Base-by-base conservation (phyloP, 2,797 vertebrate species). In the Acipenser oxyrinchus region DNA sequence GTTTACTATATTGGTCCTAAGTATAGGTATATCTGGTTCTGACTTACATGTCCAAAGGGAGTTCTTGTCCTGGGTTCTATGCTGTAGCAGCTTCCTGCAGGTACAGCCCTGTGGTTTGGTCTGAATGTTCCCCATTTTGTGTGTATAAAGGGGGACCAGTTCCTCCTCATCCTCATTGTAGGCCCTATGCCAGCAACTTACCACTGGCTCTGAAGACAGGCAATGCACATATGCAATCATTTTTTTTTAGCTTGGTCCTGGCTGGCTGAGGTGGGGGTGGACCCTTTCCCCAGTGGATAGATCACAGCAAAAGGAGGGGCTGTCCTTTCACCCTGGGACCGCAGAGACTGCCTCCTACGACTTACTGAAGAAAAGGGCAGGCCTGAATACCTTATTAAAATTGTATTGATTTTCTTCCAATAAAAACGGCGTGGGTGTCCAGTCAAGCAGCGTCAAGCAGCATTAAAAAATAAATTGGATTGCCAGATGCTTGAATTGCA, bases 41-140 rank as follows among this genome's bases (percentile, higher is more conserved):
- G 87, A 87, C 85, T 93, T 93, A 78, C 90, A 87, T 49, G 86
- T 90, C 94, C 92, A 95, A 64, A 93, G 88, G 63, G 87, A 89
- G 73, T 76, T 84, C 50, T 80, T 83, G 0, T 84, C 91, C 82
- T 89, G 92, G 72, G 87, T 77, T 87, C 81, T 78, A 86, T 89
- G 84, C 82, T 70, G 85, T 78, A 88, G 86, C 1, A 91, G 86
- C 76, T 90, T 87, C 50, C 87, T 88, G 73, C 79, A 86, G 66
- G 91, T 76, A 75, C 80, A 83, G 60, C 84, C 73, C 0, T 91
- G 79, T 76, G 82, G 75, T 72, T 74, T 79, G 73, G 76, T 69
- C 72, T 87, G 88, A 77, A 78, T 65, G 77, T 91, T 94, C 68
- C 91, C 92, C 93, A 93, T 94, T 74, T 79, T 87, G 64, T 74